Evolutionary conservation across 2,113 vertebrate species (phyloP).

Genomic region (Nesogale talazaci): DNA sequence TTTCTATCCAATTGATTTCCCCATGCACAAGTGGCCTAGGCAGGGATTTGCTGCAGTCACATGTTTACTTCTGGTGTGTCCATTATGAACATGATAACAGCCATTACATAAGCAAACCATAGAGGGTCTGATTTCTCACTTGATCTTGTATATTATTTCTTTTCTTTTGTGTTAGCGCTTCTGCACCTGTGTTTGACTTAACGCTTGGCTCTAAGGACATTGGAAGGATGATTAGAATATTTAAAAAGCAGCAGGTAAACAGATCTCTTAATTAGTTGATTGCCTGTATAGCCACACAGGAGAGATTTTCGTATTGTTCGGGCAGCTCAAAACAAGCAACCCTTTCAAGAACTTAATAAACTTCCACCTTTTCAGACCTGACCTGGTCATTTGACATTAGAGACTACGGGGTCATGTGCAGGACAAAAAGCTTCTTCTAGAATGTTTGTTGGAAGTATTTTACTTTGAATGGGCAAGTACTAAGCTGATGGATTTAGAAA

Average conservation of each 20-base stretch:
- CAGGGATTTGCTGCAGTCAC: conserved; percentile 66
- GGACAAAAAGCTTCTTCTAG: conserved; percentile 72
- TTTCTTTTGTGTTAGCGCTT: conserved; percentile 73
- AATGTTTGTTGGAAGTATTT: conserved; percentile 73
- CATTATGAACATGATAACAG: conserved; percentile 75
- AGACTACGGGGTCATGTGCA: conserved; percentile 39
- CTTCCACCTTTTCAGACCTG: conserved; percentile 68
- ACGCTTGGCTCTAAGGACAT: conserved; percentile 75
- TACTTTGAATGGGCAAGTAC: conserved; percentile 72
- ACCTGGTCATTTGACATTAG: conserved; percentile 62
- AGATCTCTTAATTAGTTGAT: conserved; percentile 80
- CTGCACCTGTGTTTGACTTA: conserved; percentile 83
- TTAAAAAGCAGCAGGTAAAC: conserved; percentile 77
- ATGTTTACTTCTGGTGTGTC: conserved; percentile 67
- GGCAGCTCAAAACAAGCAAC: conserved; percentile 63
- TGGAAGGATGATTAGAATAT: conserved; percentile 76
- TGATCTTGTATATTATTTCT: conserved; percentile 83
- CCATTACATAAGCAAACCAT: conserved; percentile 74
- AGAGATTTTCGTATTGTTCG: conserved; percentile 64
- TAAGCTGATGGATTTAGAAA: conserved; percentile 70
- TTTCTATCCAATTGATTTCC: not conserved
- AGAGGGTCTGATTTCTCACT: conserved; percentile 78
- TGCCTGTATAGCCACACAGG: conserved; percentile 60
- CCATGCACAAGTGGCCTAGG: conserved; percentile 21
- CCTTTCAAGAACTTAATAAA: conserved; percentile 68